Evolutionary conservation across 2,113 vertebrate species (phyloP), one percentile per base, ranked within the genome.

Genomic region (Pterocles burchelli): DNA sequence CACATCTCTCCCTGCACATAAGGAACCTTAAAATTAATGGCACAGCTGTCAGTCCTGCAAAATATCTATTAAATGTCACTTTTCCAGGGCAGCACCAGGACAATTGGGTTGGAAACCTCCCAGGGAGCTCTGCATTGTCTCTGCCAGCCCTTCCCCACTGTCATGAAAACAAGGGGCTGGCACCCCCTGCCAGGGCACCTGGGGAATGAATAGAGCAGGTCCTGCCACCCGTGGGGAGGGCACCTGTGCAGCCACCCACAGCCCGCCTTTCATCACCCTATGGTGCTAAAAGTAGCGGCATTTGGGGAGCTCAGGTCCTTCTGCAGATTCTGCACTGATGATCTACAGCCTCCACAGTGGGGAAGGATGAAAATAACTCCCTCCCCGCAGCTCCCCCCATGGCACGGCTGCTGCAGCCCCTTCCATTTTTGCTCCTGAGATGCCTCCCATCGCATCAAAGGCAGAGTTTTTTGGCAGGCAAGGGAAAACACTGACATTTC

Each of bases 401-500:
- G 0, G 55, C 54, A 26, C 0, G 6, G 29, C 61, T 41, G 70
- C 79, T 55, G 65, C 63, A 81, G n/a, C 62, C 63, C 67, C 85
- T 83, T 79, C 67, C 21, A 19, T 62, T 34, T 61, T 76, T 61
- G 55, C 72, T 88, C 38, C 79, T 70, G 88, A 94, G 78, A 90
- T 9, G 15, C 66, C 81, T 85, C 51, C 75, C 55, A 0, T 78
- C 13, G 20, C 86, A 95, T 94, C 94, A 97, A 95, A 95, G 77
- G 65, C 67, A 57, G 12, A n/a, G 16, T 52, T 75, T 49, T 75
- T 74, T 71, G 93, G 93, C 90, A 95, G 78, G 78, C 81, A 9
- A 17, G 70, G 78, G 85, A 77, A 73, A 95, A 91, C 79, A 31
- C 58, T 90, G 89, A 89, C 38, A 46, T 96, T 95, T 96, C 65